phyloP scores from a whole-genome alignment of 2,797 vertebrate genomes.

The Orestias chungarensis region DNA sequence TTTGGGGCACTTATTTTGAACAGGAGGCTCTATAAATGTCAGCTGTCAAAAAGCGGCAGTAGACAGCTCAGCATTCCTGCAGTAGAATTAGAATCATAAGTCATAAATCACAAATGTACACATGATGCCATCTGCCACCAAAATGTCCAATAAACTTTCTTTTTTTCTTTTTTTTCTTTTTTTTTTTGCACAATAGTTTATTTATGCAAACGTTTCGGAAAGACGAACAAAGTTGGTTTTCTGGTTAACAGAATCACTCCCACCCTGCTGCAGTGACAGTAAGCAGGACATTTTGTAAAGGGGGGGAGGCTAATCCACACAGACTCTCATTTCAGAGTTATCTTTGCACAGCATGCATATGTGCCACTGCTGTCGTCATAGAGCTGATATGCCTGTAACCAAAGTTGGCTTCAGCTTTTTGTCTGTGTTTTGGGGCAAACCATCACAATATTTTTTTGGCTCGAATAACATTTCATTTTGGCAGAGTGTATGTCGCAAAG shows the following conservation, averaged over 20 bases:
- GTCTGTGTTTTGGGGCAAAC: not conserved
- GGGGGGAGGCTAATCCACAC: conserved; percentile 44
- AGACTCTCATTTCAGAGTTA: conserved; percentile 57
- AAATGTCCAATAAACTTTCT: conserved; percentile 27
- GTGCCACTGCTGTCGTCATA: conserved; percentile 43
- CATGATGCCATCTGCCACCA: conserved; percentile 26
- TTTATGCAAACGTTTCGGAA: conserved; percentile 11
- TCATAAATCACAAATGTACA: conserved; percentile 25
- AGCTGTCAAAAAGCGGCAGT: conserved; percentile 18
- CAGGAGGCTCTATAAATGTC: conserved; percentile 10
- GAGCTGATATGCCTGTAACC: conserved; percentile 29
- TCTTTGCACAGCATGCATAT: conserved; percentile 70
- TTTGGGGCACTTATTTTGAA: conserved; percentile 18
- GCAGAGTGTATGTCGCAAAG: conserved; percentile 41
- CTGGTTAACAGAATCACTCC: conserved; percentile 23
- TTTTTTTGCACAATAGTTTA: not conserved
- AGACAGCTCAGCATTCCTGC: conserved; percentile 29
- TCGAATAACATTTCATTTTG: conserved; percentile 49
- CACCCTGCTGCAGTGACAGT: conserved; percentile 37
- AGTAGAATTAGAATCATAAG: conserved; percentile 18
- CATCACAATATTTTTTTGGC: conserved; percentile 38
- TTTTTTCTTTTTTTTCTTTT: not conserved
- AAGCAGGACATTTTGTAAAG: conserved; percentile 26
- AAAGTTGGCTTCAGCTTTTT: conserved; percentile 23
- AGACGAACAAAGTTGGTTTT: conserved; percentile 30